phyloP scores from a whole-genome alignment of 2,888 invertebrate genomes.

The Eilema depressum region DNA sequence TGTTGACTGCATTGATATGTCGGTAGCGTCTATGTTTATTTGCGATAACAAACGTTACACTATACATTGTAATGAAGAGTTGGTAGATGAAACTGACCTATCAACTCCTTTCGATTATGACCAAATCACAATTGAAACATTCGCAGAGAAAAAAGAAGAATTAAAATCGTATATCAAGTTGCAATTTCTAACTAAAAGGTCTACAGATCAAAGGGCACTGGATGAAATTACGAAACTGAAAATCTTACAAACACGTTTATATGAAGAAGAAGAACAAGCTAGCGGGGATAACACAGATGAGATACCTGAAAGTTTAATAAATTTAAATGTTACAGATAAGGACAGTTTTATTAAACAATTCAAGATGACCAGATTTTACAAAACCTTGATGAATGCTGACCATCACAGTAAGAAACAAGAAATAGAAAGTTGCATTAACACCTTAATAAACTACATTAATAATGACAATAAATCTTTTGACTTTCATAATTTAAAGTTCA shows the following conservation, averaged over 20 bases:
- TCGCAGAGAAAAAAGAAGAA: slow-evolving; percentile 49
- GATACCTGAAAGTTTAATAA: background rate
- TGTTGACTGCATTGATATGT: background rate
- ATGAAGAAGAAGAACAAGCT: slow-evolving; percentile 39
- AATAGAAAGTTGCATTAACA: slow-evolving; percentile 58
- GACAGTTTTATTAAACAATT: slow-evolving; percentile 49
- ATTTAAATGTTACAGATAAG: slow-evolving; percentile 50
- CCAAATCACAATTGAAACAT: slow-evolving; percentile 41
- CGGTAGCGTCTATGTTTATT: slow-evolving; percentile 19
- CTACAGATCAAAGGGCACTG: slow-evolving; percentile 41
- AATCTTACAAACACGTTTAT: slow-evolving; percentile 48
- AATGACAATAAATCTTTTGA: slow-evolving; percentile 59
- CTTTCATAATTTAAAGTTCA: slow-evolving; percentile 58
- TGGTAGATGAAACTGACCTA: slow-evolving; percentile 11
- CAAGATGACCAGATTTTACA: slow-evolving; percentile 51
- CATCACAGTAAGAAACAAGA: slow-evolving; percentile 40
- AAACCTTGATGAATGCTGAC: slow-evolving; percentile 31
- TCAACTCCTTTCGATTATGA: slow-evolving; percentile 15
- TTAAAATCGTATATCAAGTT: slow-evolving; percentile 60
- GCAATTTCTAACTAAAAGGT: slow-evolving; percentile 51
- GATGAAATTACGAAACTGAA: slow-evolving; percentile 58
- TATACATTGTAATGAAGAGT: slow-evolving; percentile 36
- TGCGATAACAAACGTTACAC: slow-evolving; percentile 53
- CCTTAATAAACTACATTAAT: slow-evolving; percentile 64
- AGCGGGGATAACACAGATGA: background rate